Evolutionary conservation across 1,140 invertebrate species (phyloP).

Genomic region (Papilio xuthus): DNA sequence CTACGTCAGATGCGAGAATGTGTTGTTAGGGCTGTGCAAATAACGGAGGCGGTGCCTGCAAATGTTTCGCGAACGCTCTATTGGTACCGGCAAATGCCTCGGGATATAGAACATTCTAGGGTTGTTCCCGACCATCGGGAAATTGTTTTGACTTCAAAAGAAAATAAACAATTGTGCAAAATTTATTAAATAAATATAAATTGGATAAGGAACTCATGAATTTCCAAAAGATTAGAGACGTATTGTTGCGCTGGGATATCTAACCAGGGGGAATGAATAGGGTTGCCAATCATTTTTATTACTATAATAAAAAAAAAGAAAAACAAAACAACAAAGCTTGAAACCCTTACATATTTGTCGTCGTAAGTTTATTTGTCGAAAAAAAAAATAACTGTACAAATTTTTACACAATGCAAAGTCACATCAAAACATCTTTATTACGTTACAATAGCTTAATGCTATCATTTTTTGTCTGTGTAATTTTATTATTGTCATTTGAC

Average conservation of each 20-base stretch:
- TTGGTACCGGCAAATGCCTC: conserved; percentile 17
- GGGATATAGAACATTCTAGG: not conserved
- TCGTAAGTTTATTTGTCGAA: too few species aligned
- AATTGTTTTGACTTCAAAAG: conserved; percentile 7
- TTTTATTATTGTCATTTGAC: not conserved
- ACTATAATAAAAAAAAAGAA: not conserved
- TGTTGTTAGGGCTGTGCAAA: conserved; percentile 29
- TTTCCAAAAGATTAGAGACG: not conserved
- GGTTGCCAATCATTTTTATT: not conserved
- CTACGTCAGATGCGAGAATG: conserved; percentile 22
- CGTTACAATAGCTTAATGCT: too few species aligned
- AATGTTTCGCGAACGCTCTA: not conserved
- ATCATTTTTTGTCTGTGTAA: too few species aligned
- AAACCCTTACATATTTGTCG: too few species aligned
- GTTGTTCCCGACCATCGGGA: not conserved
- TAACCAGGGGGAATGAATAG: not conserved
- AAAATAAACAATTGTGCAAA: not conserved
- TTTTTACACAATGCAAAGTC: too few species aligned
- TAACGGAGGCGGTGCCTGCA: conserved; percentile 4
- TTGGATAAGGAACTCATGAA: conserved; percentile 2
- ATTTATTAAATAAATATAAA: conserved; percentile 10
- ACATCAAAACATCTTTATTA: too few species aligned
- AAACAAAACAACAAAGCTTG: too few species aligned
- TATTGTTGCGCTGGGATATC: not conserved
- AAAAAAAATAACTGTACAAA: too few species aligned